Evolutionary conservation across 2,113 vertebrate genomes (phyloP).

Genomic region (Notarius quadriscutis): DNA sequence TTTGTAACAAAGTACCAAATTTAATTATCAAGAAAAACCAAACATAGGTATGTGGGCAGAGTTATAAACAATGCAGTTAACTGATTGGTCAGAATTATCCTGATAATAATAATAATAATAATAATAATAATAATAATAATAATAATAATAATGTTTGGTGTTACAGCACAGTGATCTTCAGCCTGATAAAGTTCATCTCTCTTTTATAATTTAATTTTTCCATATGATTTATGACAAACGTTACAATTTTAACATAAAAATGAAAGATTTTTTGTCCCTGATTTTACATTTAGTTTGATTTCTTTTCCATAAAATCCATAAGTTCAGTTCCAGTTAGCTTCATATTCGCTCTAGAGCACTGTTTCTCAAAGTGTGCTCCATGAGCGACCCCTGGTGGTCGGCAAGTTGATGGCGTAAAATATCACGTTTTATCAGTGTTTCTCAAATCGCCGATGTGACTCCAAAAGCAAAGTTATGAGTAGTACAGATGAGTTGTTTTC

Average conservation of each 20-base stretch:
- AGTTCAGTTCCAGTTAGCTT: background rate
- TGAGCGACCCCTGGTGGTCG: no score
- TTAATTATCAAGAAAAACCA: background rate
- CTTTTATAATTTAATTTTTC: background rate
- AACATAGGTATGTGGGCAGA: background rate
- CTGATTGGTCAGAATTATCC: background rate
- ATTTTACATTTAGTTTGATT: no score
- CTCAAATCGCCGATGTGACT: no score
- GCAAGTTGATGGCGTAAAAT: no score
- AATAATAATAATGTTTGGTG: no score
- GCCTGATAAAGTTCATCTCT: background rate
- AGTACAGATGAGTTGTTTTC: no score
- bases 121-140: background rate
- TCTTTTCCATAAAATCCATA: no score
- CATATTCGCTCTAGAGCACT: no score
- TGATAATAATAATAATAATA: background rate
- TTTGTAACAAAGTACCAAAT: background rate
- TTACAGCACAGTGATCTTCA: background rate
- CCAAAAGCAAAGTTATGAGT: no score
- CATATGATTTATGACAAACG: background rate
- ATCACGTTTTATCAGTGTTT: no score
- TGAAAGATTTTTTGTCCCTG: no score
- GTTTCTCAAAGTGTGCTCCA: no score
- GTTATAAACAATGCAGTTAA: background rate
- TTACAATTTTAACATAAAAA: background rate